These are phyloP conservation scores for Phallusia fumigata DNA, from an alignment of 23 tunicate species.

Conservation along the genomic window DNA sequence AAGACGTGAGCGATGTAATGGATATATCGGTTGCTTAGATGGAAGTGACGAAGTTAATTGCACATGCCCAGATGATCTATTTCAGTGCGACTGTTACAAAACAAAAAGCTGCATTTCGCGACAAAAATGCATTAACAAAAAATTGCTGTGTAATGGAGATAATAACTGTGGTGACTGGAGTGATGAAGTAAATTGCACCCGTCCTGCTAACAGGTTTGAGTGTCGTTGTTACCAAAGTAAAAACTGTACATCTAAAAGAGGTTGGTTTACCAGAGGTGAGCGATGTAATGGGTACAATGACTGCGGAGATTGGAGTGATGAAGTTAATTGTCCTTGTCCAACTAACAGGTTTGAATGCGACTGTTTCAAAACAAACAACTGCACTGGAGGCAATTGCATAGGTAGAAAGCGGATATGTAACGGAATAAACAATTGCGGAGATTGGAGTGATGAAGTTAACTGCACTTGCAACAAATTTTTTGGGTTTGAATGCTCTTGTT, in stretches of 20 bases:
- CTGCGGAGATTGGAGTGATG: neutral
- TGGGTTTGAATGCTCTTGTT: neutral
- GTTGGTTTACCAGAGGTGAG: neutral
- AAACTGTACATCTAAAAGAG: neutral
- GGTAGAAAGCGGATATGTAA: neutral
- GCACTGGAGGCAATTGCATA: neutral
- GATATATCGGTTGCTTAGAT: neutral
- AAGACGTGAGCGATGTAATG: neutral
- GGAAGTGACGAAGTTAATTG: neutral
- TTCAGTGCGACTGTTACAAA: neutral
- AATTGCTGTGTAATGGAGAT: neutral
- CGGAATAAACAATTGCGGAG: neutral
- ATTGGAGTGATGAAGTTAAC: conserved; percentile 6
- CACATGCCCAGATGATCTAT: neutral
- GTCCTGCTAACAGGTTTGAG: neutral
- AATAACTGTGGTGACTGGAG: neutral
- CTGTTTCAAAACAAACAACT: neutral
- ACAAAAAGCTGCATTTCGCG: neutral
- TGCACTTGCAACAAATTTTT: neutral
- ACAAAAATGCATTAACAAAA: neutral
- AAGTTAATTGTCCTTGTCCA: neutral
- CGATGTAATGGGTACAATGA: neutral
- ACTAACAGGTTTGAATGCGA: neutral
- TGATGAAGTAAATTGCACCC: neutral
- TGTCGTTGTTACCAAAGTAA: neutral